Conservation (phyloP, 2,888 invertebrate species). For the Campopleginae sp. region DNA sequence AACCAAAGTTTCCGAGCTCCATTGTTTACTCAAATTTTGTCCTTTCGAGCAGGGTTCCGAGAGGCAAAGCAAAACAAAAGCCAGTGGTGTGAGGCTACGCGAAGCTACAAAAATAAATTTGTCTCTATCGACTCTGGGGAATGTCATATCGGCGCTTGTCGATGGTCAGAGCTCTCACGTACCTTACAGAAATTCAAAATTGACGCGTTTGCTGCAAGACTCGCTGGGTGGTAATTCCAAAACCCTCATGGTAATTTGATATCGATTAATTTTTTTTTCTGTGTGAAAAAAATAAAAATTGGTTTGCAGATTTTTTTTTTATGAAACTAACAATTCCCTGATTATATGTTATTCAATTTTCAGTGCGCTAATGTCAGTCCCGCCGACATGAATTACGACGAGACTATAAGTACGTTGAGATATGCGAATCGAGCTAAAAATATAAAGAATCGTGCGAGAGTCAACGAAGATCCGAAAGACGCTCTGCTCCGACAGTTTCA, state of each 20-base stretch:
- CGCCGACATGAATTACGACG: slow-evolving; percentile 97
- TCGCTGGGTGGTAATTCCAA: slow-evolving; percentile 98
- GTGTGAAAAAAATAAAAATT: not conserved
- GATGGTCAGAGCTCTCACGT: slow-evolving; percentile 99
- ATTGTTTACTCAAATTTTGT: slow-evolving; percentile 3
- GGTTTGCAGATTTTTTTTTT: not conserved
- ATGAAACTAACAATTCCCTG: not conserved
- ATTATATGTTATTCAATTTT: not conserved
- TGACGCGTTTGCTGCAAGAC: slow-evolving; percentile 97
- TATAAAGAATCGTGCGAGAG: slow-evolving; percentile 97
- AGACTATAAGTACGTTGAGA: slow-evolving; percentile 97
- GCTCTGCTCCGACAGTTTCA: slow-evolving; percentile 98
- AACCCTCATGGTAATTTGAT: slow-evolving; percentile 91
- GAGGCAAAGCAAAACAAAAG: slow-evolving; percentile 98
- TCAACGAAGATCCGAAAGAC: slow-evolving; percentile 99
- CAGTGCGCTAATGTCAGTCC: slow-evolving; percentile 99
- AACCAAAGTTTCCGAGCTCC: not conserved
- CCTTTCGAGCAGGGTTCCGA: slow-evolving; percentile 93
- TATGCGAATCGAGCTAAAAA: slow-evolving; percentile 99
- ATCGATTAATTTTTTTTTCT: slow-evolving; percentile 12
- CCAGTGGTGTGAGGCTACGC: slow-evolving; percentile 95
- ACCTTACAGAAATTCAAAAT: slow-evolving; percentile 98
- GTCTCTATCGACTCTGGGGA: slow-evolving; percentile 98
- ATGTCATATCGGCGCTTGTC: slow-evolving; percentile 98
- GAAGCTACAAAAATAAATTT: slow-evolving; percentile 99